Percentiles rank a stretch among this genome's conserved stretches.
phyloP scores from a whole-genome alignment of 2,113 vertebrate genomes.

The Nematolebias whitei region DNA sequence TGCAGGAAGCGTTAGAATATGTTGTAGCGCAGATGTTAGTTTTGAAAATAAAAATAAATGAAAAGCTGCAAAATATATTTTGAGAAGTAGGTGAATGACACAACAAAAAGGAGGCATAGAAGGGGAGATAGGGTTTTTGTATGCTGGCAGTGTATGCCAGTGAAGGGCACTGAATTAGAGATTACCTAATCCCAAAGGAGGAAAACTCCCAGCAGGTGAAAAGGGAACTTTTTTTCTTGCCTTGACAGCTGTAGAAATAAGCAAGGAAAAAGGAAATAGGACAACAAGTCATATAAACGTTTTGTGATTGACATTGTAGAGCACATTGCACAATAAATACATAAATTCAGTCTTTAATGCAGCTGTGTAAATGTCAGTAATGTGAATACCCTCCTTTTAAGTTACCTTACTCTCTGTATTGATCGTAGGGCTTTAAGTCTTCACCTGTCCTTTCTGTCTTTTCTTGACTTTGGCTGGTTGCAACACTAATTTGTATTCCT shows the following conservation, averaged over 20 bases:
- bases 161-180: conserved; percentile 54
- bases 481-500: conserved; percentile 46
- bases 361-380: conserved; percentile 35
- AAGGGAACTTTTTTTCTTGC: conserved; percentile 45
- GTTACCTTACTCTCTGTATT: conserved; percentile 6
- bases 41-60: not conserved
- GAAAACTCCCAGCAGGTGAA: conserved; percentile 46
- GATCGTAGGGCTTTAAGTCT: conserved; percentile 34
- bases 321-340: no score
- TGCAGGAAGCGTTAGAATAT: no score
- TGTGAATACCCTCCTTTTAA: conserved; percentile 21
- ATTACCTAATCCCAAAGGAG: conserved; percentile 55
- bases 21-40: not conserved
- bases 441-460: conserved; percentile 23
- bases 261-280: conserved; percentile 3
- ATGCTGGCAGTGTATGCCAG: conserved; percentile 53
- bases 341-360: conserved; percentile 34
- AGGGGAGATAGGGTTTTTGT: conserved; percentile 41
- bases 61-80: conserved; percentile 16
- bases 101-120: conserved; percentile 12
- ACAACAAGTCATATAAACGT: conserved; percentile 14
- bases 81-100: conserved; percentile 26
- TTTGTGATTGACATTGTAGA: conserved; percentile 51
- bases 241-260: conserved; percentile 21
- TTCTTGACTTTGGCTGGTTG: conserved; percentile 46